Percentiles rank a stretch among this genome's conserved stretches.
These are phyloP conservation scores for Aplochiton taeniatus DNA, from an alignment of 2,797 vertebrate species.

Conservation along the genomic window DNA sequence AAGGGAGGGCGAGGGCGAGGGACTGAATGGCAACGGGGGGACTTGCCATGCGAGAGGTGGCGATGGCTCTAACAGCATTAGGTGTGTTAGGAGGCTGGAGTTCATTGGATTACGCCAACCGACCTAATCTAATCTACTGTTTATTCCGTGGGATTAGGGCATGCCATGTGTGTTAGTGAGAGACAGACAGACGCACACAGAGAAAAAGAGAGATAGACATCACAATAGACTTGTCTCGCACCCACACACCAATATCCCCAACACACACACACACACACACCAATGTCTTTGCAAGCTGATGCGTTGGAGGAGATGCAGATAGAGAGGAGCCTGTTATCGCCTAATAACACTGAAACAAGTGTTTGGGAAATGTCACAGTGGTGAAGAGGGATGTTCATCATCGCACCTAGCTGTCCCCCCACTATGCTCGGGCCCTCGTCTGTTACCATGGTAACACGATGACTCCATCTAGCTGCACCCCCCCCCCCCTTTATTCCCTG, in stretches of 20 bases:
- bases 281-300: too few relatives aligned
- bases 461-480: background rate
- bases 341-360: background rate
- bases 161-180: background rate
- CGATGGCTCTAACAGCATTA: constrained; percentile 46
- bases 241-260: too few relatives aligned
- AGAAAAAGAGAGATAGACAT: background rate
- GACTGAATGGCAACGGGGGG: too few relatives aligned
- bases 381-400: constrained; percentile 2
- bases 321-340: too few relatives aligned
- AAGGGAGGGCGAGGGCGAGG: too few relatives aligned
- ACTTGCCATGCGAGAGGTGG: constrained; percentile 9
- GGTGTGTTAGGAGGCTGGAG: constrained; percentile 48
- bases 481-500: constrained; percentile 1
- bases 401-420: background rate
- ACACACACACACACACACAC: too few relatives aligned
- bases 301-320: too few relatives aligned
- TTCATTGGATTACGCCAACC: constrained; percentile 58
- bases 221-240: background rate
- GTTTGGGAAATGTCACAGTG: background rate
- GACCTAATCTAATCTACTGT: constrained; percentile 51
- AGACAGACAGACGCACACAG: too few relatives aligned
- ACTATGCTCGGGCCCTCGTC: constrained; percentile 13
- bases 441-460: constrained; percentile 35
- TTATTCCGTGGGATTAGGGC: constrained; percentile 48